phyloP scores from a whole-genome alignment of 2,888 invertebrate species.

The Epicampocera succincta region DNA sequence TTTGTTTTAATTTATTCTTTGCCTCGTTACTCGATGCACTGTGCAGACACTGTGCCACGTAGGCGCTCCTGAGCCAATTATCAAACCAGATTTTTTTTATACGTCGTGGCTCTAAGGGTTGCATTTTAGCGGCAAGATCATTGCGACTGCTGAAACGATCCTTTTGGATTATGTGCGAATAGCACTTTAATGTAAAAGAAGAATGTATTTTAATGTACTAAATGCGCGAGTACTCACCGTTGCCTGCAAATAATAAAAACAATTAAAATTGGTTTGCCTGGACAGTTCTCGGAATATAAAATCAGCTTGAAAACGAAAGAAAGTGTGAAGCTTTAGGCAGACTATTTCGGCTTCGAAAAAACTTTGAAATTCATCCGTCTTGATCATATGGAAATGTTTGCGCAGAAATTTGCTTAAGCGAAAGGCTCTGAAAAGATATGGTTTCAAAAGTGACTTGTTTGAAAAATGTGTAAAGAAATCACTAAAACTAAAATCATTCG shows the following conservation, averaged over 20 bases:
- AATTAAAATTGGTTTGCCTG: constrained; percentile 71
- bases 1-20: too few relatives aligned
- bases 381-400: constrained; percentile 71
- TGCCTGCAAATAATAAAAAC: constrained; percentile 73
- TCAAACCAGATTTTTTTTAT: constrained; percentile 63
- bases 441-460: too few relatives aligned
- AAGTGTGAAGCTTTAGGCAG: constrained; percentile 75
- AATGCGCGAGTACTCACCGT: constrained; percentile 68
- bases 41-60: background rate
- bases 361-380: constrained; percentile 61
- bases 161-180: too few relatives aligned
- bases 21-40: too few relatives aligned
- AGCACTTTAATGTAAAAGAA: background rate
- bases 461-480: too few relatives aligned
- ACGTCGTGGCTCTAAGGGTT: constrained; percentile 76
- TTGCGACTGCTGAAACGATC: constrained; percentile 68
- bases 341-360: constrained; percentile 73
- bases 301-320: constrained; percentile 75
- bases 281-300: constrained; percentile 74
- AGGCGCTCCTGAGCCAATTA: background rate
- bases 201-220: too few relatives aligned
- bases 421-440: constrained; percentile 27
- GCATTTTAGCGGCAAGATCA: constrained; percentile 74
- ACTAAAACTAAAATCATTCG: too few relatives aligned
- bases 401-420: constrained; percentile 67